Evolutionary conservation across 2,113 vertebrate genomes (phyloP).

Genomic region (Hystrix cristata): DNA sequence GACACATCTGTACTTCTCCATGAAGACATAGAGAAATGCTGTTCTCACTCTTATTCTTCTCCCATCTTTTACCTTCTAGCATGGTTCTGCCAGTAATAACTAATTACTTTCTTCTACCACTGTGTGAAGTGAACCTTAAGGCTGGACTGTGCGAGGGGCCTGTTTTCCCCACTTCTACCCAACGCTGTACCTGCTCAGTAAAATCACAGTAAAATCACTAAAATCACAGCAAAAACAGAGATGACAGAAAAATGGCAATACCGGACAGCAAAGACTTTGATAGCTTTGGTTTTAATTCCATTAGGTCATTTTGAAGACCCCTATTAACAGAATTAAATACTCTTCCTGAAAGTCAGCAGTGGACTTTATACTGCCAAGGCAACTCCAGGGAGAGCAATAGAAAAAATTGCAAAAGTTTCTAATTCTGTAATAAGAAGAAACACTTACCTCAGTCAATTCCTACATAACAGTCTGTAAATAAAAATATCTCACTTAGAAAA

Average conservation of each 20-base stretch:
- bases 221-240: background rate
- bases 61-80: fast-evolving
- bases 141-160: background rate
- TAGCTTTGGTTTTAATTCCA: background rate
- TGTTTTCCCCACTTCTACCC: background rate
- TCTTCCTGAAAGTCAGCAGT: background rate
- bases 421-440: background rate
- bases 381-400: background rate
- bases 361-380: background rate
- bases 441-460: background rate
- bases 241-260: background rate
- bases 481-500: conserved; percentile 29
- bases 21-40: background rate
- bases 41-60: background rate
- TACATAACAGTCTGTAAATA: background rate
- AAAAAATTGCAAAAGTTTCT: background rate
- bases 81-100: background rate
- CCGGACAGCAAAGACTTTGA: background rate
- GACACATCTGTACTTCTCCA: background rate
- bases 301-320: background rate
- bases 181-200: background rate
- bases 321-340: background rate
- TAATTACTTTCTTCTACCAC: background rate
- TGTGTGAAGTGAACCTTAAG: background rate
- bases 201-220: background rate